Conservation (phyloP, 1,140 invertebrate genomes). For the Drosophila burlai region DNA sequence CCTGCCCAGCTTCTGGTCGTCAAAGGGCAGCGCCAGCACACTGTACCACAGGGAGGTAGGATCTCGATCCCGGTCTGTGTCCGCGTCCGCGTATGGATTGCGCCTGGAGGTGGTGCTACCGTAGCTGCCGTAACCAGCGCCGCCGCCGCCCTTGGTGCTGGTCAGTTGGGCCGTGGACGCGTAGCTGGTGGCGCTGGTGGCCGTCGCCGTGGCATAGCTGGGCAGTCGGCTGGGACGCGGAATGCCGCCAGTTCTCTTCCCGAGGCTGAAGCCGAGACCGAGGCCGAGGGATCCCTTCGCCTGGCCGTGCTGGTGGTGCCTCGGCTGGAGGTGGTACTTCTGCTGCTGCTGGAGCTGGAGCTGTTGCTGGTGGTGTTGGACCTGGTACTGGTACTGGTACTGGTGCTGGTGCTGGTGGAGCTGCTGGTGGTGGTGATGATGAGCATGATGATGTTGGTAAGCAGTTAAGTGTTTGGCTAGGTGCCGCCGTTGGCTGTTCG, state of each 20-base stretch:
- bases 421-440: slow-evolving; percentile 56
- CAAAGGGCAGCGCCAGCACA: slow-evolving; percentile 94
- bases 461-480: slow-evolving; percentile 81
- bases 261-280: not conserved
- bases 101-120: slow-evolving; percentile 19
- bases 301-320: slow-evolving; percentile 19
- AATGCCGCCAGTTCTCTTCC: slow-evolving; percentile 9
- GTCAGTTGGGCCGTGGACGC: slow-evolving; percentile 73
- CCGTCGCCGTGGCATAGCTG: slow-evolving; percentile 74
- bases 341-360: slow-evolving; percentile 8
- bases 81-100: not conserved
- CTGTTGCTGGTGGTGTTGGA: slow-evolving; percentile 14
- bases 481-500: slow-evolving; percentile 85
- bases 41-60: slow-evolving; percentile 94
- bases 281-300: slow-evolving; percentile 15
- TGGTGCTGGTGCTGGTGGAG: slow-evolving; percentile 36
- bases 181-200: slow-evolving; percentile 72
- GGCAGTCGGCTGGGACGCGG: slow-evolving; percentile 50
- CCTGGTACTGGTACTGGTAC: slow-evolving; percentile 5
- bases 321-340: slow-evolving; percentile 11
- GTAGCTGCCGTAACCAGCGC: slow-evolving; percentile 45
- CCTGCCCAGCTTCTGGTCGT: slow-evolving; percentile 94
- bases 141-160: slow-evolving; percentile 17
- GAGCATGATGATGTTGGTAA: slow-evolving; percentile 71
- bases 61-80: slow-evolving; percentile 79